A percentile compares a stretch with the other conserved stretches of the same genome.
Evolutionary conservation across 1,140 invertebrate genomes (phyloP).

Genomic region (Adelges cooleyi): DNA sequence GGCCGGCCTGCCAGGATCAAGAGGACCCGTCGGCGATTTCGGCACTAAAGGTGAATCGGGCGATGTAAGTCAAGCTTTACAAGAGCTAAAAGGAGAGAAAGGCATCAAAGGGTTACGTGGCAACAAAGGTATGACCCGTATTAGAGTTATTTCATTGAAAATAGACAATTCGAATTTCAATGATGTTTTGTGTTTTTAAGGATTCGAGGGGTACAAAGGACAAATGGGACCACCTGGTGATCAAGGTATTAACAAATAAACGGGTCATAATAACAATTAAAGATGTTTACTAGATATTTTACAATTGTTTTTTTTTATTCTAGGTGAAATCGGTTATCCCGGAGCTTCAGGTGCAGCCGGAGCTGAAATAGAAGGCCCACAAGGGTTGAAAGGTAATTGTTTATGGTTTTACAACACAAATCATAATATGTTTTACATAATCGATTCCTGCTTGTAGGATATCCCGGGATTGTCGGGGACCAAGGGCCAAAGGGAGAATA

Average conservation of each 20-base stretch:
- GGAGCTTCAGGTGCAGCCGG: background rate
- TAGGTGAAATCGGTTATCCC: constrained; percentile 27
- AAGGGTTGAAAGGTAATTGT: constrained; percentile 10
- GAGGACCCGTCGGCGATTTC: constrained; percentile 45
- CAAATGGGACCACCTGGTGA: constrained; percentile 36
- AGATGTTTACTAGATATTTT: background rate
- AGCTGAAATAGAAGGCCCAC: background rate
- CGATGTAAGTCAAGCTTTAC: constrained; percentile 35
- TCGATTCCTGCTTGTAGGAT: constrained; percentile 37
- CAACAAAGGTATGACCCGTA: constrained; percentile 34
- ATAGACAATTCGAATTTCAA: too few relatives aligned
- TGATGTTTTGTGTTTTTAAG: constrained; percentile 36
- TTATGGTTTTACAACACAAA: background rate
- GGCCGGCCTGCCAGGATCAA: constrained; percentile 40
- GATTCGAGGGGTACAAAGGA: constrained; percentile 42
- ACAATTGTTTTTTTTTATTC: background rate
- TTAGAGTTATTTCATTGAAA: background rate
- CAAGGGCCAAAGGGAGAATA: constrained; percentile 38
- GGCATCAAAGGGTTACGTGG: constrained; percentile 42
- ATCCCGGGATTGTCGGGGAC: constrained; percentile 38
- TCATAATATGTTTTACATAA: constrained; percentile 30
- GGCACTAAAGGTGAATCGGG: constrained; percentile 43
- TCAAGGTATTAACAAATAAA: constrained; percentile 7
- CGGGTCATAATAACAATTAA: background rate
- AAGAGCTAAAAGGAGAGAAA: constrained; percentile 40